Evolutionary conservation across 2,888 invertebrate genomes (phyloP).

Genomic region (Hetaerina titia): DNA sequence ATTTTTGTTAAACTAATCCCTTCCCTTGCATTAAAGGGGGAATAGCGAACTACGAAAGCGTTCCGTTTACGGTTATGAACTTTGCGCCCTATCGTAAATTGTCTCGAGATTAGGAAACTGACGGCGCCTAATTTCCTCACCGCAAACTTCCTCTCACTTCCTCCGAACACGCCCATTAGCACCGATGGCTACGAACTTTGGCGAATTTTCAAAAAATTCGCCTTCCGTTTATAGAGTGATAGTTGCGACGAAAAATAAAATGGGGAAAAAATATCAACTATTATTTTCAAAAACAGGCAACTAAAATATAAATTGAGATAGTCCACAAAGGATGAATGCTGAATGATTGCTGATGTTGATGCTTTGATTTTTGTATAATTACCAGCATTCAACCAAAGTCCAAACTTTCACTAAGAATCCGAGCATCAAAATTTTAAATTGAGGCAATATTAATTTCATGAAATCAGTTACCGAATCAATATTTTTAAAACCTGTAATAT

Average conservation of each 20-base stretch:
- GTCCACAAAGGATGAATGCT: no score
- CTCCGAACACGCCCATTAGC: not conserved
- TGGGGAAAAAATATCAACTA: not conserved
- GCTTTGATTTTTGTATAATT: no score
- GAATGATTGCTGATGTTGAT: no score
- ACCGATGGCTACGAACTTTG: not conserved
- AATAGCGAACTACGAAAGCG: not conserved
- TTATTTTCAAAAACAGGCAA: not conserved
- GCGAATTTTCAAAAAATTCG: not conserved
- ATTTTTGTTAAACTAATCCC: not conserved
- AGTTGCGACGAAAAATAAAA: not conserved
- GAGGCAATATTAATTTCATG: no score
- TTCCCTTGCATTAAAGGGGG: not conserved
- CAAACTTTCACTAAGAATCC: no score
- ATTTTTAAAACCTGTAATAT: no score
- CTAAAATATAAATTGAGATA: no score
- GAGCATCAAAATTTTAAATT: no score
- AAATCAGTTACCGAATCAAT: no score
- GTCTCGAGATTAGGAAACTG: conserved; percentile 8
- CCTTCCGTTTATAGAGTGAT: not conserved
- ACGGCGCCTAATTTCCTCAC: conserved; percentile 1
- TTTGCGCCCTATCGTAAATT: conserved; percentile 14
- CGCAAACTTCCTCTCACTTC: not conserved
- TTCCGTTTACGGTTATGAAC: not conserved
- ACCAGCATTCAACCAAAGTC: no score